Base-by-base conservation (phyloP, 2,113 vertebrate genomes). In the Aspiorhynchus laticeps region DNA sequence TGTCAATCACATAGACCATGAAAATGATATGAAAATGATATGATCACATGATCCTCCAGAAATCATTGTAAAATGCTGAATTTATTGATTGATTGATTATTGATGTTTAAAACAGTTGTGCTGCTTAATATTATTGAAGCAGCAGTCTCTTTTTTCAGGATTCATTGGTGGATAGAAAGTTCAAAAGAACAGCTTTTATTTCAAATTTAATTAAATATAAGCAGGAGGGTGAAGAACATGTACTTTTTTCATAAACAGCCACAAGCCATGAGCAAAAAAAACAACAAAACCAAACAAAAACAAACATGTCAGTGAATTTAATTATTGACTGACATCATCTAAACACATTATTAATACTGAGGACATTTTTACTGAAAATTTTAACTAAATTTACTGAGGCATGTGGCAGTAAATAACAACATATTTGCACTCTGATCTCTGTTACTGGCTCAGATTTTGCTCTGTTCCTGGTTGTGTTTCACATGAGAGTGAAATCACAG, bases 361-460 rank as follows among this genome's bases (percentile, higher is more conserved):
- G 78, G 33, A 80, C 14, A 61, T 26, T 43, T 43, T 81, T 43
- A 63, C 53, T 9, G 79, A 61, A 63, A 80, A 63, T 61, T 2
- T 4, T 80, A 59, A 41, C 36, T n/a, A 19, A 63, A 81, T 81
- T 7, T 43, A 81, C 24, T 26, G 43, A 76, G 43, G 43, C 74
- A 48, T 43, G 24, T 19, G 56, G n/a, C 33, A 43, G 33, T 80
- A 63, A 46, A 76, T 26, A 76, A 26, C 38, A 46, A 46, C 10
- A 46, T 65, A 81, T 46, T 63, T 81, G 38, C 31, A 38, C 51
- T 59, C 31, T 59, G 77, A 38, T 80, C 31, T 59, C 36, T 63
- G 56, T 63, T 43, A 43, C 15, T 46, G 59, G 79, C n/a, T 63
- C 79, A 65, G 56, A 65, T 15, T 80, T 4, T 61, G 19, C 24